Base-by-base conservation (phyloP, 2,888 invertebrate species). In the Craniophora ligustri region DNA sequence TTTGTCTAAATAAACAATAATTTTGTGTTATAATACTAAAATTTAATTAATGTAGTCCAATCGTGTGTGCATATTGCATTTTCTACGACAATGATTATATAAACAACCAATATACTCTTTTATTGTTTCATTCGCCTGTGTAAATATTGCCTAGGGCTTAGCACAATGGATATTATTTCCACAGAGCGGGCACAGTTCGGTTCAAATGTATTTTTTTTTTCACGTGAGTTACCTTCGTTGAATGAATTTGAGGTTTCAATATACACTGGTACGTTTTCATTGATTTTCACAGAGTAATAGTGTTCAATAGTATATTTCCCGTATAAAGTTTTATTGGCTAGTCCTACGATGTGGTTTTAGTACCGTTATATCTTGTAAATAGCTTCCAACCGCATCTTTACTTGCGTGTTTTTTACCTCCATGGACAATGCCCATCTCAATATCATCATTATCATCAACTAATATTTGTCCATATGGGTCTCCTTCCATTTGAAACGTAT, bases 91-190 rank as follows among this genome's bases (percentile, higher is more conserved):
- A 21, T 65, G 76, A 64, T 55, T 72, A 65, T 67, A 70, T 70
- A 66, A 76, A 81, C 67, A 75, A 71, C 63, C 72, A 75, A 76
- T 75, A 78, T 76, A 79, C 62, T 41, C 53, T 68, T 78, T 75
- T 77, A 81, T 77, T 77, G 74, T 77, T 73, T 73, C 74, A 79
- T 64, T 73, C 66, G 61, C 57, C 70, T 77, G 78, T 77, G 70
- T 79, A 82, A 84, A 79, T 83, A 80, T 81, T 79, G 76, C 72
- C 79, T 57, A 70, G 62, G 69, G 81, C 67, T 79, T 78, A 78
- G 75, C 63, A 77, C 76, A 76, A 81, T 77, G 76, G 77, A 70
- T 82, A 79, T 82, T 78, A 76, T 79, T 79, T 80, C 69, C 68
- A 62, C 73, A 45, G 58, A 45, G 6, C 54, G 62, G 46, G 34